phyloP scores from a whole-genome alignment of 2,113 vertebrate genomes.

The Epinephelus cyanopodus region DNA sequence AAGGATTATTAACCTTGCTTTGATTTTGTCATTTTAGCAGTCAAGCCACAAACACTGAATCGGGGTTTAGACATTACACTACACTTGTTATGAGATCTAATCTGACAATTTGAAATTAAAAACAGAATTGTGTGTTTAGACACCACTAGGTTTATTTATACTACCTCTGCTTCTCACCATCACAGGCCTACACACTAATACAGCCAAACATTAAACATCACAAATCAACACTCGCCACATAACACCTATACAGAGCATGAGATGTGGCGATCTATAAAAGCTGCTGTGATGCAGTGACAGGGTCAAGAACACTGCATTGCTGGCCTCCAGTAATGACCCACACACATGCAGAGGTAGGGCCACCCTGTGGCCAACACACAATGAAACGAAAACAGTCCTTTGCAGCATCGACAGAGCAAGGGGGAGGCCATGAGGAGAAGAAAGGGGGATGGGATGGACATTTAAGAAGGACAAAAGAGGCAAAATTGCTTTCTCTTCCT shows the following conservation, averaged over 20 bases:
- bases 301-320: slow-evolving; percentile 65
- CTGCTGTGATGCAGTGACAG: slow-evolving; percentile 45
- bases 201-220: slow-evolving; percentile 24
- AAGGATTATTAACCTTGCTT: background rate
- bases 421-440: background rate
- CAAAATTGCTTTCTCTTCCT: slow-evolving; percentile 36
- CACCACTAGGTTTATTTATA: slow-evolving; percentile 5
- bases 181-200: slow-evolving; percentile 3
- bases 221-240: slow-evolving; percentile 19
- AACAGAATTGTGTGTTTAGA: background rate
- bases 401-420: slow-evolving; percentile 28
- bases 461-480: slow-evolving; percentile 60
- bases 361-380: slow-evolving; percentile 69
- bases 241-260: slow-evolving; percentile 28
- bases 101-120: background rate
- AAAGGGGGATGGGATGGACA: slow-evolving; percentile 48
- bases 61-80: background rate
- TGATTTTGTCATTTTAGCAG: background rate
- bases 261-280: slow-evolving; percentile 20
- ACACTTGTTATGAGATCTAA: background rate
- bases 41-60: background rate
- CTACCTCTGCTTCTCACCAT: slow-evolving; percentile 9
- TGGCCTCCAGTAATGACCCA: slow-evolving; percentile 54
- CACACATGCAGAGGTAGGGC: slow-evolving; percentile 67
- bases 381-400: slow-evolving; percentile 32